Percentiles rank a stretch among this genome's conserved stretches.
Evolutionary conservation across 2,113 vertebrate genomes (phyloP).

Genomic region (Aldabrachelys gigantea): DNA sequence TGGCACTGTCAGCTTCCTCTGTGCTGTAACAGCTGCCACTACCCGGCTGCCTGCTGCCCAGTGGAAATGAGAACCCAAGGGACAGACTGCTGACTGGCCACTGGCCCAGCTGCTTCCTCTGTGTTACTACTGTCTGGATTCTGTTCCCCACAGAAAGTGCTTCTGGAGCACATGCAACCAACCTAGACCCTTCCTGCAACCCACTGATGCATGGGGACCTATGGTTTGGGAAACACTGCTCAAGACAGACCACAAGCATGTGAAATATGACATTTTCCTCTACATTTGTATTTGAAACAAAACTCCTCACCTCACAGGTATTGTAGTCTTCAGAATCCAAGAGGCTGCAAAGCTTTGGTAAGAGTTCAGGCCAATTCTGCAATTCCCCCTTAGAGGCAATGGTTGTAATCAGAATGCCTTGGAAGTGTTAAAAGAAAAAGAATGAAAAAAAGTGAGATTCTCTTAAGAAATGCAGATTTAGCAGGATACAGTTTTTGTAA

Average conservation of each 20-base stretch:
- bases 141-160: background rate
- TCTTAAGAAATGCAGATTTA: background rate
- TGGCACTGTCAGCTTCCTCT: background rate
- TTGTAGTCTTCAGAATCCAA: constrained; percentile 99
- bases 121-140: background rate
- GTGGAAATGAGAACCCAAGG: background rate
- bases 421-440: background rate
- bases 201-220: background rate
- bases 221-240: background rate
- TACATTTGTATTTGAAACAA: background rate
- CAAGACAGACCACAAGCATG: no score
- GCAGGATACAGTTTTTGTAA: background rate
- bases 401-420: constrained; percentile 98
- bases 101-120: background rate
- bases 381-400: constrained; percentile 97
- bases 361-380: constrained; percentile 97
- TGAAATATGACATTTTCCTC: background rate
- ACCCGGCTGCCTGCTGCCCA: background rate
- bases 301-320: constrained; percentile 91
- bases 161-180: background rate
- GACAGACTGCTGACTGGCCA: background rate
- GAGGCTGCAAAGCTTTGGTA: constrained; percentile 94
- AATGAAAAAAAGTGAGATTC: background rate
- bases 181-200: background rate
- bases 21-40: background rate